A percentile compares a stretch with the other conserved stretches of the same genome.
Evolutionary conservation across 2,113 vertebrate genomes (phyloP).

Genomic region (Gopherus flavomarginatus): DNA sequence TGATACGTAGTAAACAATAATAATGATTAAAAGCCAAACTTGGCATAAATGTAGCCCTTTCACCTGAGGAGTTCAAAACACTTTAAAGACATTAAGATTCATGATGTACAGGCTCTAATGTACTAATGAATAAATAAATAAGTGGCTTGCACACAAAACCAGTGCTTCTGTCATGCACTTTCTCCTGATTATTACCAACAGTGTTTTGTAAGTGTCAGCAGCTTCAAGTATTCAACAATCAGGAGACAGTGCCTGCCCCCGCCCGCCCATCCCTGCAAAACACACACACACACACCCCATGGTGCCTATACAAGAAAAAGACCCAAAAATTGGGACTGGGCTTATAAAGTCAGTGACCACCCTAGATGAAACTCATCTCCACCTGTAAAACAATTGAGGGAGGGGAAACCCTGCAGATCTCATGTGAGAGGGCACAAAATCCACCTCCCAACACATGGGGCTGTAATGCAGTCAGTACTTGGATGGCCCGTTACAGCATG

Average conservation of each 20-base stretch:
- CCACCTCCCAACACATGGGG: neutral
- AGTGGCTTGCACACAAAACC: neutral
- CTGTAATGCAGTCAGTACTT: neutral
- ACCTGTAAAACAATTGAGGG: neutral
- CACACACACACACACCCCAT: too few relatives aligned
- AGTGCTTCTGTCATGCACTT: neutral
- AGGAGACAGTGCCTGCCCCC: accelerated
- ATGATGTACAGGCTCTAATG: neutral
- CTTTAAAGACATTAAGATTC: slow-evolving; percentile 22
- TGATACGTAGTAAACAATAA: slow-evolving; percentile 23
- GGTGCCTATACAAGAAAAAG: too few relatives aligned
- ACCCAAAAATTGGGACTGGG: too few relatives aligned
- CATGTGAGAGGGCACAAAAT: neutral
- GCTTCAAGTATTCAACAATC: neutral
- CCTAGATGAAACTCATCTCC: neutral
- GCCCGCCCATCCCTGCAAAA: neutral
- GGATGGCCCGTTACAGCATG: neutral
- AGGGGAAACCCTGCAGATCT: neutral
- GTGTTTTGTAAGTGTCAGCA: neutral
- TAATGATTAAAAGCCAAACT: slow-evolving; percentile 49
- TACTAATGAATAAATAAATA: neutral
- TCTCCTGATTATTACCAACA: neutral
- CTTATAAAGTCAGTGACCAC: too few relatives aligned
- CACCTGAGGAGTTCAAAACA: neutral
- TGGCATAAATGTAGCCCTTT: neutral